A percentile compares a stretch with the other conserved stretches of the same genome.
Conservation (phyloP, 2,113 vertebrate genomes). For the Gyps fulvus region DNA sequence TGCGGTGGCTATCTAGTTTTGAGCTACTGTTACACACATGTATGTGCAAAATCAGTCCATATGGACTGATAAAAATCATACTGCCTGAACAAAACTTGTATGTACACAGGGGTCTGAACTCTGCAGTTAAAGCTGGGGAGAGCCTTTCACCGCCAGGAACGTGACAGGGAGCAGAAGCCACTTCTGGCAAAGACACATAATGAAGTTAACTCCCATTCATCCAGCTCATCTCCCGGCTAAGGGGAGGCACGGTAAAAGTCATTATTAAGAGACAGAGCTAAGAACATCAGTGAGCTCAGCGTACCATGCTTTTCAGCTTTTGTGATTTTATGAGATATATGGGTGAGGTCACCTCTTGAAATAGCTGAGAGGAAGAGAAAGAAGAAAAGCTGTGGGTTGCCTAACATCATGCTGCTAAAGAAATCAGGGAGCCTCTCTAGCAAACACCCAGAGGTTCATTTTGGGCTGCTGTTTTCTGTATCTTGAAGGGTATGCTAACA, state of each 20-base stretch:
- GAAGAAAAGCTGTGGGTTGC: not conserved
- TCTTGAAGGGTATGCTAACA: not conserved
- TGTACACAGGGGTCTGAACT: not conserved
- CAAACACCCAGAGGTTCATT: not conserved
- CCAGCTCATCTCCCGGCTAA: not conserved
- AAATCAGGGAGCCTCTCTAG: not conserved
- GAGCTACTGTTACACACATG: not conserved
- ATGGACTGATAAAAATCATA: not conserved
- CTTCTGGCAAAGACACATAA: not conserved
- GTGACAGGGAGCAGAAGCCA: not conserved
- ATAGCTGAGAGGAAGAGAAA: not conserved
- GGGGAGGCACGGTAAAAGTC: not conserved
- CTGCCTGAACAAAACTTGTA: not conserved
- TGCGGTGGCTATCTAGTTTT: not conserved
- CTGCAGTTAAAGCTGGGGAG: not conserved
- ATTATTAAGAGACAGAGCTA: not conserved
- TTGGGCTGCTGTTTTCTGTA: not conserved
- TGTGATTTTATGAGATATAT: conserved; percentile 7
- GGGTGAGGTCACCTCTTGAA: conserved; percentile 2
- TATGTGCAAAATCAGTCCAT: not conserved
- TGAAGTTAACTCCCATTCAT: conserved; percentile 20
- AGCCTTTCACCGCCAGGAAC: not conserved
- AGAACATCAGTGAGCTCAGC: not conserved
- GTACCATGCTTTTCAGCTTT: not conserved
- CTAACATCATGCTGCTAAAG: not conserved